Conservation (phyloP, 1,140 invertebrate species). For the Drosophila mayri region DNA sequence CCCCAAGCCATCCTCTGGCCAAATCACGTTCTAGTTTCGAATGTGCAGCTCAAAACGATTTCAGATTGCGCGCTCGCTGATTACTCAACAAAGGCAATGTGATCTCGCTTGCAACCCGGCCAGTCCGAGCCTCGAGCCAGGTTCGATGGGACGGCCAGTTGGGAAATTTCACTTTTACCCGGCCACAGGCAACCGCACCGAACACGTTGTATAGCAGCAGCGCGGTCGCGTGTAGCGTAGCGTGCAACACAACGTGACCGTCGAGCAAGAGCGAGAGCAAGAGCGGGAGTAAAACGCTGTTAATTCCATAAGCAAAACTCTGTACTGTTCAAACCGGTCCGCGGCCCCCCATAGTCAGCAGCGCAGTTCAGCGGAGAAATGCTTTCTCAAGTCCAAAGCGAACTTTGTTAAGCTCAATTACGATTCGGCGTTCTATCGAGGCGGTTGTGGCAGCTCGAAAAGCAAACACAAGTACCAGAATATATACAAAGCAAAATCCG, state of each 20-base stretch:
- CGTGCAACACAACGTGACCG: slow-evolving; percentile 76
- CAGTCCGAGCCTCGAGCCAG: slow-evolving; percentile 1
- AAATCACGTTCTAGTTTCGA: slow-evolving; percentile 78
- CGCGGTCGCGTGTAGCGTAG: slow-evolving; percentile 69
- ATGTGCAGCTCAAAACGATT: slow-evolving; percentile 74
- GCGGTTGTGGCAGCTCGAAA: slow-evolving; percentile 65
- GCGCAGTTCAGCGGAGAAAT: slow-evolving; percentile 64
- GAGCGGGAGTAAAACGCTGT: no score
- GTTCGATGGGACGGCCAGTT: slow-evolving; percentile 11
- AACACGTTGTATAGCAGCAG: slow-evolving; percentile 50
- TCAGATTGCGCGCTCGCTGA: slow-evolving; percentile 61
- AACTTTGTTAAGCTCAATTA: slow-evolving; percentile 65
- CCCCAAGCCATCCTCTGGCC: slow-evolving; percentile 2
- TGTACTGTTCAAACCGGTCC: no score
- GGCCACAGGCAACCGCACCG: slow-evolving; percentile 1
- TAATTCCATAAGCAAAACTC: no score
- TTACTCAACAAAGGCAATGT: slow-evolving; percentile 74
- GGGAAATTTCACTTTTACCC: slow-evolving; percentile 75
- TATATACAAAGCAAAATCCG: slow-evolving; percentile 9
- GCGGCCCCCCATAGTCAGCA: no score
- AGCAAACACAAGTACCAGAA: slow-evolving; percentile 7
- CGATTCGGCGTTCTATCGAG: slow-evolving; percentile 75
- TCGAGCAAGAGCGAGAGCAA: no score
- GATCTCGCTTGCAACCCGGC: slow-evolving; percentile 65
- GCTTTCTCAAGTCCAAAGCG: slow-evolving; percentile 75